These are phyloP conservation scores for Chiroxiphia lanceolata DNA, from an alignment of 2,797 vertebrate species.

Conservation along the genomic window DNA sequence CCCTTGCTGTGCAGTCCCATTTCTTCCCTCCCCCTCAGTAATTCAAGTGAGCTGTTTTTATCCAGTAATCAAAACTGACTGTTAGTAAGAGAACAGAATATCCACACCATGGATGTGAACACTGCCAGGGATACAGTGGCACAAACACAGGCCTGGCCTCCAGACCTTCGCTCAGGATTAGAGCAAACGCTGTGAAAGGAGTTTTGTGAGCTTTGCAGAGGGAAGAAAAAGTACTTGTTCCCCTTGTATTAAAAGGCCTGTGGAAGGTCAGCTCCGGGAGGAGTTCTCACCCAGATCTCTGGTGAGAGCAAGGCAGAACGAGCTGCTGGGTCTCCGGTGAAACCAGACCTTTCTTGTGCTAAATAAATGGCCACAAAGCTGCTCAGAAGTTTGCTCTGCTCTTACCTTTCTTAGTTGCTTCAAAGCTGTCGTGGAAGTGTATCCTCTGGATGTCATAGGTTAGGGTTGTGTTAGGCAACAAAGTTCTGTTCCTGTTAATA, in stretches of 20 bases:
- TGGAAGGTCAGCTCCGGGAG: not conserved
- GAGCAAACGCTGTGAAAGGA: not conserved
- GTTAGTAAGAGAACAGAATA: not conserved
- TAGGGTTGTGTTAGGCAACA: conserved; percentile 96
- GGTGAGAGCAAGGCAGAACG: not conserved
- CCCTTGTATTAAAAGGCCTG: not conserved
- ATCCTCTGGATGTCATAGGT: conserved; percentile 99
- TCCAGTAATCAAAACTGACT: not conserved
- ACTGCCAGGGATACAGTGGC: not conserved
- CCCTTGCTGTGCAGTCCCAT: not conserved
- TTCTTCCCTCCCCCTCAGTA: not conserved
- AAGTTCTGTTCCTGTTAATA: conserved; percentile 97
- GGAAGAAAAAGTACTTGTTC: not conserved
- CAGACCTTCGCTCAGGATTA: not conserved
- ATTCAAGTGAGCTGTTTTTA: not conserved
- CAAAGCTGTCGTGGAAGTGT: conserved; percentile 99
- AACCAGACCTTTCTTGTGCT: not conserved
- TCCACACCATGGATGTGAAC: not conserved
- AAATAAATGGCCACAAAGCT: not conserved
- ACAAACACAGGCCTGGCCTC: conserved; percentile 6
- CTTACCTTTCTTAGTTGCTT: conserved; percentile 98
- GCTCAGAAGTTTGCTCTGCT: not conserved
- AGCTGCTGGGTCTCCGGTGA: not conserved
- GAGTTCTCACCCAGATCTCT: not conserved
- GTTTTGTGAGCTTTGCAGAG: not conserved